A percentile compares a stretch with the other conserved stretches of the same genome.
Evolutionary conservation across 2,113 vertebrate species (phyloP).

Genomic region (Pungitius pungitius): DNA sequence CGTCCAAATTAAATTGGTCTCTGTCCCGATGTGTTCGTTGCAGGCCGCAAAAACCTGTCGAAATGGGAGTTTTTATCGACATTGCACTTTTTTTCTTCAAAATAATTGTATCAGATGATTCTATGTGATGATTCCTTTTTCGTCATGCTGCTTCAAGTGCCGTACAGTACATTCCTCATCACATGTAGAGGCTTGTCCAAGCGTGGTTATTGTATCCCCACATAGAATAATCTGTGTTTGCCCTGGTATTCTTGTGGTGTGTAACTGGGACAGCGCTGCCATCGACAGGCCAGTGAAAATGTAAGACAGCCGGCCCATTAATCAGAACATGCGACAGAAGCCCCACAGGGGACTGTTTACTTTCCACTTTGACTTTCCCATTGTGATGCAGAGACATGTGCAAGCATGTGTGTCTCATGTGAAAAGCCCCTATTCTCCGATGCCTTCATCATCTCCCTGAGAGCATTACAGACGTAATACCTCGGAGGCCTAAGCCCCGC

Average conservation of each 20-base stretch:
- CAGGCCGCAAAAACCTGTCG: not conserved
- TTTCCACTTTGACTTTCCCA: not conserved
- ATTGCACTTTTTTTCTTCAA: not conserved
- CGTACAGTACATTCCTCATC: slow-evolving; percentile 4
- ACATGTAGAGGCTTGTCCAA: slow-evolving; percentile 18
- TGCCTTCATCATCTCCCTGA: slow-evolving; percentile 21
- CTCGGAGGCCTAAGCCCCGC: not conserved
- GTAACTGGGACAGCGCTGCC: slow-evolving; percentile 42
- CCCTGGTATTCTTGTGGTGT: slow-evolving; percentile 36
- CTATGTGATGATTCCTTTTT: too few species aligned
- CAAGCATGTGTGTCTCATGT: not conserved
- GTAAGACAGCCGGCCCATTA: slow-evolving; percentile 12
- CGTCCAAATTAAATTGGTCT: not conserved
- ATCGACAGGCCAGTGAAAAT: slow-evolving; percentile 35
- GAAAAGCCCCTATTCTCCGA: not conserved
- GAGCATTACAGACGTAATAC: slow-evolving; percentile 52
- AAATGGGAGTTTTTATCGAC: not conserved
- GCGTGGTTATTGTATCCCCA: slow-evolving; percentile 16
- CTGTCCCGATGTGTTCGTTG: not conserved
- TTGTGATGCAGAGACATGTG: slow-evolving; percentile 17
- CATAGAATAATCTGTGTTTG: slow-evolving; percentile 51
- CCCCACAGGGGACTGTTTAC: slow-evolving; percentile 16
- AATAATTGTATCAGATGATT: not conserved
- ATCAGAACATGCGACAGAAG: slow-evolving; percentile 5
- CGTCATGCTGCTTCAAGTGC: too few species aligned